A percentile compares a stretch with the other conserved stretches of the same genome.
phyloP scores from a whole-genome alignment of 2,113 vertebrate genomes.

The Myrmophylax atrothorax region DNA sequence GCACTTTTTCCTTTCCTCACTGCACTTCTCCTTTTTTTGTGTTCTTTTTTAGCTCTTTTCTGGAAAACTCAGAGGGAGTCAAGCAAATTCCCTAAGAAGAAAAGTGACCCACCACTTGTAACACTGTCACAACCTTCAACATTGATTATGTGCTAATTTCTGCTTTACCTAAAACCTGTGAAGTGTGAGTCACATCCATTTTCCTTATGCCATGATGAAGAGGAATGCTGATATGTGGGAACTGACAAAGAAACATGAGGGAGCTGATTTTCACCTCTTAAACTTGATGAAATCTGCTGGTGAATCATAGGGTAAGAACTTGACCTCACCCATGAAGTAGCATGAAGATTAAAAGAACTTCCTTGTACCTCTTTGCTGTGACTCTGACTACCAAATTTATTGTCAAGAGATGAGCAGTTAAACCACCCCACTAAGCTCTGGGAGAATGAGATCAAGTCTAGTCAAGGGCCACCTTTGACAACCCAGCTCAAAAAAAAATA shows the following conservation, averaged over 20 bases:
- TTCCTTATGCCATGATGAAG: neutral
- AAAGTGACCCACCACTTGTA: neutral
- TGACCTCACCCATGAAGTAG: constrained; percentile 59
- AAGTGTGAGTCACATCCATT: constrained; percentile 31
- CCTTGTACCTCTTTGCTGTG: neutral
- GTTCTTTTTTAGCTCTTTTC: neutral
- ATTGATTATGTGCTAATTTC: neutral
- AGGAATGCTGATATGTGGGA: constrained; percentile 57
- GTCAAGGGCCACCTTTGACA: neutral
- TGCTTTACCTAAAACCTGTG: constrained; percentile 8
- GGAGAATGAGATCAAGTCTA: constrained; percentile 24
- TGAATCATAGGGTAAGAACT: constrained; percentile 61
- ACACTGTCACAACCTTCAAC: neutral
- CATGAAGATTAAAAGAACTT: constrained; percentile 13
- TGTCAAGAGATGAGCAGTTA: neutral
- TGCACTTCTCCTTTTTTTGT: neutral
- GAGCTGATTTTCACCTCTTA: constrained; percentile 16
- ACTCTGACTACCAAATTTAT: constrained; percentile 1
- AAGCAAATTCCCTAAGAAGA: neutral
- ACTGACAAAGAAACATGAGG: constrained; percentile 29
- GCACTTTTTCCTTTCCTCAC: neutral
- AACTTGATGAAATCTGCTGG: neutral
- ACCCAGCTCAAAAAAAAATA: neutral
- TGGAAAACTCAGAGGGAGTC: neutral
- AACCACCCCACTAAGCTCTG: neutral